phyloP scores from a whole-genome alignment of 1,140 invertebrate species.

The Pseudomyrmex sp. region DNA sequence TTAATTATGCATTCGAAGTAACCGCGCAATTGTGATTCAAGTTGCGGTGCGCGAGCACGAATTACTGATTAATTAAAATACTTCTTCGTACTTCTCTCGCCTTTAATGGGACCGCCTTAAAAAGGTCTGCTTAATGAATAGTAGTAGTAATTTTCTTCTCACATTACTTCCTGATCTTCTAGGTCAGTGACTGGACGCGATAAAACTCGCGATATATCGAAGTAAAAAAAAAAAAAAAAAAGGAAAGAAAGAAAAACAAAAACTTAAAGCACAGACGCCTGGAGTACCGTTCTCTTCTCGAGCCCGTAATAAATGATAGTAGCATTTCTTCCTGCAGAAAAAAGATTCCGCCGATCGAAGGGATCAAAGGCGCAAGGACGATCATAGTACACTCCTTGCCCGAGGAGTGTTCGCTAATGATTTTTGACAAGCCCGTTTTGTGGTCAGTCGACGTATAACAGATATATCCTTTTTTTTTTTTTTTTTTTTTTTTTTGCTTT shows the following conservation, averaged over 20 bases:
- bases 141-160: slow-evolving; percentile 51
- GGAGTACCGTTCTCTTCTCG: slow-evolving; percentile 5
- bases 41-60: background rate
- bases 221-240: too few relatives aligned
- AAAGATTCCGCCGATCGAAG: background rate
- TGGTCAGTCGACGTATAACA: too few relatives aligned
- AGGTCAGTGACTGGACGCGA: slow-evolving; percentile 54
- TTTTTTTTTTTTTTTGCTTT: too few relatives aligned
- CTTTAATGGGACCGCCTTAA: slow-evolving; percentile 20
- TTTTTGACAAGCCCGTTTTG: too few relatives aligned
- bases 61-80: slow-evolving; percentile 61
- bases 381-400: too few relatives aligned
- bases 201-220: slow-evolving; percentile 6
- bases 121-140: slow-evolving; percentile 56
- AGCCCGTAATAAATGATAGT: slow-evolving; percentile 12
- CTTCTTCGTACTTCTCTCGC: slow-evolving; percentile 18
- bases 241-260: background rate
- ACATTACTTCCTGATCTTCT: slow-evolving; percentile 54
- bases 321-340: background rate
- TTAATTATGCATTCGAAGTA: slow-evolving; percentile 35
- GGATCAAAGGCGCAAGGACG: slow-evolving; percentile 17
- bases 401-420: too few relatives aligned
- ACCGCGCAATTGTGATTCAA: background rate
- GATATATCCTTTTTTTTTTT: too few relatives aligned
- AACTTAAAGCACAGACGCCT: background rate